A percentile compares a stretch with the other conserved stretches of the same genome.
These are phyloP conservation scores for Scalopus aquaticus DNA, from an alignment of 2,113 vertebrate genomes.

Conservation along the genomic window DNA sequence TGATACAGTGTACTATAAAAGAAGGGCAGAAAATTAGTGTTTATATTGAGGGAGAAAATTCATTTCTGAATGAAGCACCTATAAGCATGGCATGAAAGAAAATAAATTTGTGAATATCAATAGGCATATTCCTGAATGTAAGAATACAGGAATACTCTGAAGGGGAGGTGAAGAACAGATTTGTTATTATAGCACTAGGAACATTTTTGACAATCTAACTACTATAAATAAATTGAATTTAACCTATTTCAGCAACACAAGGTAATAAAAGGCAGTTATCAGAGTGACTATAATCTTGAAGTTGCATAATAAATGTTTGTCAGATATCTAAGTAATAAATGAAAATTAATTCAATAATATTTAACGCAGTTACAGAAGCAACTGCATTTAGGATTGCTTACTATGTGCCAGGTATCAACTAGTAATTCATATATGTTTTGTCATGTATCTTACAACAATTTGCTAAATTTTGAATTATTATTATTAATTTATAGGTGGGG, in stretches of 20 bases:
- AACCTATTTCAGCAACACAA: background rate
- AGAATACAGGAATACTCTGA: background rate
- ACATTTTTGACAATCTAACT: background rate
- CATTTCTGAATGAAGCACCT: background rate
- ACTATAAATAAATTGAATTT: constrained; percentile 14
- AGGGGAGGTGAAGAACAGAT: background rate
- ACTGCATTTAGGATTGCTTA: background rate
- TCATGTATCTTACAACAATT: constrained; percentile 3
- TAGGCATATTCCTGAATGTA: background rate
- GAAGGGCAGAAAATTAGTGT: background rate
- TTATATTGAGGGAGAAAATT: background rate
- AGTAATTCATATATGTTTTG: background rate
- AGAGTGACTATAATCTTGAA: background rate
- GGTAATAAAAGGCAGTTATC: background rate
- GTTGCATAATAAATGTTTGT: background rate
- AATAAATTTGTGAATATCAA: constrained; percentile 1
- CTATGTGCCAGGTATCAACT: background rate
- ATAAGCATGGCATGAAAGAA: background rate
- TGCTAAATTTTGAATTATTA: background rate
- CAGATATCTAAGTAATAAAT: background rate
- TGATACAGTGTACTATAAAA: background rate
- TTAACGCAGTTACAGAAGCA: background rate
- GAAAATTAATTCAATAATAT: background rate
- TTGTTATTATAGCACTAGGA: background rate
- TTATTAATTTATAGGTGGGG: background rate